Conservation (phyloP, 2,797 vertebrate genomes). For the Pseudomugil tenellus region DNA sequence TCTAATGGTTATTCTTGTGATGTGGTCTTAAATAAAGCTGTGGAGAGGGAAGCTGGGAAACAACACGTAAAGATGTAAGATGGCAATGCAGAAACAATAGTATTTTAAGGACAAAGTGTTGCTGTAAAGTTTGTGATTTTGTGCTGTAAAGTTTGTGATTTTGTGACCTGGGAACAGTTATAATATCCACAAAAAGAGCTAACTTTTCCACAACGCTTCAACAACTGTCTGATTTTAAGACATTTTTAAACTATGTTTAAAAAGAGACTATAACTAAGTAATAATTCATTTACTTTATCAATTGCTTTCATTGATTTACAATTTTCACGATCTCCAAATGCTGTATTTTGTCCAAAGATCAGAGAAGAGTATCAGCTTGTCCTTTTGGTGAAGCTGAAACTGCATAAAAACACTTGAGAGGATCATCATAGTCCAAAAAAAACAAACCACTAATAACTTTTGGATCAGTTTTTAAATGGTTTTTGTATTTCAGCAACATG, state of each 20-base stretch:
- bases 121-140: constrained; percentile 6
- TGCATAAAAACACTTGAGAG: too few relatives aligned
- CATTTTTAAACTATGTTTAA: background rate
- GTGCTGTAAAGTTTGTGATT: constrained; percentile 9
- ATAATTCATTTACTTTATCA: background rate
- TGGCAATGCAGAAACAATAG: constrained; percentile 4
- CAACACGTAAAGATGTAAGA: constrained; percentile 15
- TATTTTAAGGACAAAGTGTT: background rate
- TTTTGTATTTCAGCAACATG: background rate
- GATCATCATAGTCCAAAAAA: background rate
- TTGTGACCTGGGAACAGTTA: background rate
- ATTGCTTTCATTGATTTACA: background rate
- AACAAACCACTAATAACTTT: background rate
- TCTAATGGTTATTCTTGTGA: constrained; percentile 38
- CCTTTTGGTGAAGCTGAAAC: background rate
- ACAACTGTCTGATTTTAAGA: constrained; percentile 3
- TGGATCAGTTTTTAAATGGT: background rate
- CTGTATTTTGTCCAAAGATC: background rate
- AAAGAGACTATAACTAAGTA: background rate
- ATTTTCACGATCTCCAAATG: background rate
- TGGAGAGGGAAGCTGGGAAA: constrained; percentile 29
- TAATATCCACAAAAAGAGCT: constrained; percentile 5
- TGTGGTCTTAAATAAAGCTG: constrained; percentile 29
- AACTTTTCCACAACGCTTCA: background rate
- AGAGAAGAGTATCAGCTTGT: background rate